Percentiles rank a stretch among this genome's conserved stretches.
Evolutionary conservation across 2,113 vertebrate species (phyloP).

Genomic region (Electrona antarctica): DNA sequence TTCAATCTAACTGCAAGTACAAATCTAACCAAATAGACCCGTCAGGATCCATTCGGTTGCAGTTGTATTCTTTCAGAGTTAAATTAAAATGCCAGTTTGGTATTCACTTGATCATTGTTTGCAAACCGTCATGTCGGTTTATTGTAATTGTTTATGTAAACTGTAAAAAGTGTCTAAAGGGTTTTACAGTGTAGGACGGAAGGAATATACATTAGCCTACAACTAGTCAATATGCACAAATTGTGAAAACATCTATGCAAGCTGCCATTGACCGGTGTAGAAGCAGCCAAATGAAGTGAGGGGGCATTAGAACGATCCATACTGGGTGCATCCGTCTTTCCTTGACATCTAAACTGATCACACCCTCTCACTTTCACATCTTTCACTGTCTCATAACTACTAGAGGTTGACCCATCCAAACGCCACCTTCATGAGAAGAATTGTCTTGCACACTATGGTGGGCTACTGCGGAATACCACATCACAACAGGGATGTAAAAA

Average conservation of each 20-base stretch:
- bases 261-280: constrained; percentile 18
- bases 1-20: no score
- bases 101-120: no score
- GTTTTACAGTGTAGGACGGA: constrained; percentile 15
- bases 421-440: neutral
- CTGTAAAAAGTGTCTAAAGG: no score
- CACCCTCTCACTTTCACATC: constrained; percentile 11
- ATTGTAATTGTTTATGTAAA: no score
- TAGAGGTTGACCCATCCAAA: neutral
- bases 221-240: constrained; percentile 46
- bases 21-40: no score
- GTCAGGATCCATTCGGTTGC: no score
- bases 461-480: no score
- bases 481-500: no score
- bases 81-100: no score
- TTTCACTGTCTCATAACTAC: constrained; percentile 9
- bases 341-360: constrained; percentile 34
- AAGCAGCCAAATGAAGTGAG: constrained; percentile 24
- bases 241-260: constrained; percentile 39
- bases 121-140: no score
- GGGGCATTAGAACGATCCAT: constrained; percentile 27
- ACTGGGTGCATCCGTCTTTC: constrained; percentile 11
- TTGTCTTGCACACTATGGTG: neutral
- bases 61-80: no score
- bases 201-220: constrained; percentile 34